A percentile compares a stretch with the other conserved stretches of the same genome.
These are phyloP conservation scores for Danionella dracula DNA, from an alignment of 2,797 vertebrate genomes.

Conservation along the genomic window DNA sequence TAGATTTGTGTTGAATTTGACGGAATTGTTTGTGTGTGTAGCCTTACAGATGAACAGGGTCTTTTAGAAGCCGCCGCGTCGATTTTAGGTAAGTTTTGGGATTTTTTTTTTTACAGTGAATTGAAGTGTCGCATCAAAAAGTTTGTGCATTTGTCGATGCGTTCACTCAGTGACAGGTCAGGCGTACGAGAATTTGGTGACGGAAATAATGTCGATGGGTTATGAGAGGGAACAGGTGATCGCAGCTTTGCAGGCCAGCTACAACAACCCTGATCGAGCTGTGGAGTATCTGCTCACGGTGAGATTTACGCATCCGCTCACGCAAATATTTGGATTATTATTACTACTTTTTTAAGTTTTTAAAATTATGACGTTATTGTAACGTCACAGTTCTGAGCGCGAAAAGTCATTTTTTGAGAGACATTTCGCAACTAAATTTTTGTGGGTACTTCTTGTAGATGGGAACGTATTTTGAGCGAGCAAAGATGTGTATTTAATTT, in stretches of 20 bases:
- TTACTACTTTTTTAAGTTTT: neutral
- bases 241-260: slow-evolving; percentile 69
- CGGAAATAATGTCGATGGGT: slow-evolving; percentile 76
- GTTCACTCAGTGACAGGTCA: slow-evolving; percentile 65
- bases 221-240: slow-evolving; percentile 72
- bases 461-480: too few species aligned
- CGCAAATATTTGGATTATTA: neutral
- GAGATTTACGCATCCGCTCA: slow-evolving; percentile 23
- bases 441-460: too few species aligned
- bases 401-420: too few species aligned
- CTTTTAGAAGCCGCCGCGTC: slow-evolving; percentile 73
- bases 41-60: slow-evolving; percentile 66
- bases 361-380: too few species aligned
- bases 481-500: too few species aligned
- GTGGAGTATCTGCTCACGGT: slow-evolving; percentile 77
- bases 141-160: neutral
- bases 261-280: slow-evolving; percentile 74
- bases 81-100: slow-evolving; percentile 62
- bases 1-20: neutral
- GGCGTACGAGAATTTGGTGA: slow-evolving; percentile 73
- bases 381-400: too few species aligned
- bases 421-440: too few species aligned
- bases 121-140: neutral
- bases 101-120: neutral
- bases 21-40: slow-evolving; percentile 32